Evolutionary conservation across 2,888 invertebrate species (phyloP).

Genomic region (Rhingia rostrata): DNA sequence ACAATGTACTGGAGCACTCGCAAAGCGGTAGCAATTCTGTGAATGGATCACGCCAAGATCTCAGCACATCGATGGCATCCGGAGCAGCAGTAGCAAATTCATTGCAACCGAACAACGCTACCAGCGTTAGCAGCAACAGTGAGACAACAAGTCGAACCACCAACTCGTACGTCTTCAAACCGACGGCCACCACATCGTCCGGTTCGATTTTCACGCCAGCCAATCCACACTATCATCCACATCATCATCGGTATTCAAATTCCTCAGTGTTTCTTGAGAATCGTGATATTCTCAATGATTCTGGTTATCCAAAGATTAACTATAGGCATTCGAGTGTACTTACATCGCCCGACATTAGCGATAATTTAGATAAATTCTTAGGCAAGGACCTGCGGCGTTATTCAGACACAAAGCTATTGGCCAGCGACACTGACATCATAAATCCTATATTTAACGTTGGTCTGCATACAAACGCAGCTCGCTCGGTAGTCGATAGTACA

Average conservation of each 20-base stretch:
- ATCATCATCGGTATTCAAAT: conserved; percentile 81
- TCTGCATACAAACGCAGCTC: conserved; percentile 57
- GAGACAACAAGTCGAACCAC: conserved; percentile 71
- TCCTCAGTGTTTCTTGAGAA: conserved; percentile 83
- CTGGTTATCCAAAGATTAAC: conserved; percentile 81
- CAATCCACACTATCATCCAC: conserved; percentile 61
- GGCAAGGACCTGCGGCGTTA: conserved; percentile 81
- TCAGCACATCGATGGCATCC: conserved; percentile 76
- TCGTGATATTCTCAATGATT: conserved; percentile 83
- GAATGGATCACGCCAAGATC: conserved; percentile 81
- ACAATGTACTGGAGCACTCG: conserved; percentile 82
- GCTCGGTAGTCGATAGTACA: conserved; percentile 44
- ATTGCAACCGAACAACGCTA: conserved; percentile 58
- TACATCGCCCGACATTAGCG: conserved; percentile 77
- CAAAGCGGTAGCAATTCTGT: conserved; percentile 81
- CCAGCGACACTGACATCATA: conserved; percentile 77
- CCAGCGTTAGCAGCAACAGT: conserved; percentile 63
- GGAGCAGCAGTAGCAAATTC: conserved; percentile 61
- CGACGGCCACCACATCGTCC: conserved; percentile 59
- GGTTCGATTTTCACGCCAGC: conserved; percentile 60
- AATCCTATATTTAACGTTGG: conserved; percentile 77
- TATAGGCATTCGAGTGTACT: conserved; percentile 81
- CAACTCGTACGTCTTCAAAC: conserved; percentile 74
- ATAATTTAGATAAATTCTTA: conserved; percentile 78
- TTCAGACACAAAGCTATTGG: conserved; percentile 82